Conservation (phyloP, 2,797 vertebrate species). For the Crocodylus rhombifer region DNA sequence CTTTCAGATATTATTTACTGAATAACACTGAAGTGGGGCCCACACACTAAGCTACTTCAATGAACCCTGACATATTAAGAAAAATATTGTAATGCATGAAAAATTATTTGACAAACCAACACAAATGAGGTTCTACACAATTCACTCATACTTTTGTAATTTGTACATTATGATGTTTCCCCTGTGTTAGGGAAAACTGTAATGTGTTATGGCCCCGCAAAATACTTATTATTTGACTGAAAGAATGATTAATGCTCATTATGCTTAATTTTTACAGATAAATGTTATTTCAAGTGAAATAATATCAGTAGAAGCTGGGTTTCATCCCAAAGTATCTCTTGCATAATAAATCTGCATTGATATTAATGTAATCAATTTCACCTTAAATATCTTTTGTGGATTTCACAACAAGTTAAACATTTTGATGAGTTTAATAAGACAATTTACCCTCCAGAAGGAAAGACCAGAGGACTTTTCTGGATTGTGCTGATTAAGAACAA, state of each 20-base stretch:
- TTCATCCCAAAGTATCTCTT: slow-evolving; percentile 12
- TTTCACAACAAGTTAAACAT: neutral
- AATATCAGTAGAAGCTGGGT: neutral
- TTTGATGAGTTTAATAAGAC: neutral
- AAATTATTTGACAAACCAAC: neutral
- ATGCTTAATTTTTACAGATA: neutral
- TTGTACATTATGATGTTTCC: neutral
- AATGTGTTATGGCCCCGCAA: neutral
- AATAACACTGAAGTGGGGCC: neutral
- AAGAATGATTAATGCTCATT: neutral
- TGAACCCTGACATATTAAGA: neutral
- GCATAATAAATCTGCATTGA: neutral
- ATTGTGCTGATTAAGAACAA: neutral
- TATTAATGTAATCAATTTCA: slow-evolving; percentile 22
- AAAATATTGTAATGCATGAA: neutral
- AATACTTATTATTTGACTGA: neutral
- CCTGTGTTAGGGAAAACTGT: neutral
- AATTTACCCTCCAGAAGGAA: neutral
- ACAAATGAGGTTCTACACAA: neutral
- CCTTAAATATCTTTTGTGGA: neutral
- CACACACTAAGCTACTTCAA: neutral
- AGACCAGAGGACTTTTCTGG: neutral
- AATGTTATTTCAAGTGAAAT: slow-evolving; percentile 39
- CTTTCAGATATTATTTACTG: rapidly evolving
- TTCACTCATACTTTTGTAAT: neutral